Evolutionary conservation across 2,113 vertebrate species (phyloP), one percentile per base, ranked within the genome.

Genomic region (Gymnarchus niloticus): DNA sequence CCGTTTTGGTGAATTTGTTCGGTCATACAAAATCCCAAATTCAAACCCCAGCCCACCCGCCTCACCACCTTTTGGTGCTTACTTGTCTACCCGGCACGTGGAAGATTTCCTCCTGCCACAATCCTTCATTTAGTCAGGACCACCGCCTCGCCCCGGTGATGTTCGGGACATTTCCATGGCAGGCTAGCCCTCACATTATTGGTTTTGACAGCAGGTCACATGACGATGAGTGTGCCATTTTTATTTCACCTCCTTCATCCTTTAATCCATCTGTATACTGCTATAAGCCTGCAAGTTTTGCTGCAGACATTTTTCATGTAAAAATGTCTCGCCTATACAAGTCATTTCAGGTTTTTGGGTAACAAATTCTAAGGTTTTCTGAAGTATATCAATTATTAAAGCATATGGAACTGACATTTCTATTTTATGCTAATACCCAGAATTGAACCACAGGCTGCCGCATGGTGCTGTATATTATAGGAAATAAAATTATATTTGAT

Each of bases 171-270:
- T 96, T 90, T 94, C 95, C 83, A 95, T 93, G 87, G 95, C 94
- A 85, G 92, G 92, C 83, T 94, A 94, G 96, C 92, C 93, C 95
- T 76, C 95, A 95, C 87, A 89, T 96, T 89, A 94, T 95, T 87
- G 95, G 92, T 0, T 93, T 95, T 89, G 97, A 97, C 87, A 93
- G 95, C 92, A 92, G 94, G 95, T 96, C 92, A 94, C 61, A 44
- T 9, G 23, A 21, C 23, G 28, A 46, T 49, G 5, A n/a, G 57
- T 21, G 57, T 23, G 14, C 14, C 6, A 14, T 61, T 23, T 61
- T 6, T 33, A 10, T 37, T 37, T 28, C 7, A 6, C n/a, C 28
- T 10, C 21, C 17, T 76, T 76, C 28, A 25, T 82, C 48, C n/a
- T 54, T 54, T 28, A 25, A 28, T 52, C n/a, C 28, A 33, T 2